These are phyloP conservation scores for Brachyptera putata DNA, from an alignment of 2,888 invertebrate species.

Conservation along the genomic window DNA sequence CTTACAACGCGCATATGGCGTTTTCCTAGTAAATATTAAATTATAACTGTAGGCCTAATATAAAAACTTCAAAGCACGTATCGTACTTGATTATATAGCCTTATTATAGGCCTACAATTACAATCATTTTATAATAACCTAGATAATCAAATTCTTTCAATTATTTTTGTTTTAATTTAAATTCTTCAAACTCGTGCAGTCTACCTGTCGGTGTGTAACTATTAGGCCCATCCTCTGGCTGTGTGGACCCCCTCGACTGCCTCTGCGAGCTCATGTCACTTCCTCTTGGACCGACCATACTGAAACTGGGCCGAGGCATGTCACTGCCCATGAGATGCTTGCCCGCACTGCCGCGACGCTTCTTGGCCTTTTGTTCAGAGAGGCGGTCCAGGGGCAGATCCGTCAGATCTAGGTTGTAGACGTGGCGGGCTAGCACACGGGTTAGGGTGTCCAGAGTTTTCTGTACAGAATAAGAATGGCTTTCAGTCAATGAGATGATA, in stretches of 20 bases:
- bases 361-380: constrained; percentile 73
- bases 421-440: constrained; percentile 88
- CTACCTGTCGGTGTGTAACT: constrained; percentile 8
- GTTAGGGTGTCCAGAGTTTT: constrained; percentile 97
- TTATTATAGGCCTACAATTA: no score
- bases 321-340: constrained; percentile 23
- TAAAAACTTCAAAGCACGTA: no score
- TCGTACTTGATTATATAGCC: no score
- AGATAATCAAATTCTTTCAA: no score
- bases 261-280: constrained; percentile 14
- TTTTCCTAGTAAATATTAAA: no score
- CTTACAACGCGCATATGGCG: no score
- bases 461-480: constrained; percentile 48
- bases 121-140: no score
- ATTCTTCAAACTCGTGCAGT: no score
- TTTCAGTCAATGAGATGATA: no score
- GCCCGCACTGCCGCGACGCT: constrained; percentile 41
- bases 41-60: no score
- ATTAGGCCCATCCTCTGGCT: constrained; percentile 21
- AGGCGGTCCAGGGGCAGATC: constrained; percentile 77
- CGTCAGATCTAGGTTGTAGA: constrained; percentile 88
- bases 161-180: no score
- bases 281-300: constrained; percentile 9
- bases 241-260: constrained; percentile 13
- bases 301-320: constrained; percentile 20